Base-by-base conservation (phyloP, 2,888 invertebrate species). In the Eupithecia vulgata region DNA sequence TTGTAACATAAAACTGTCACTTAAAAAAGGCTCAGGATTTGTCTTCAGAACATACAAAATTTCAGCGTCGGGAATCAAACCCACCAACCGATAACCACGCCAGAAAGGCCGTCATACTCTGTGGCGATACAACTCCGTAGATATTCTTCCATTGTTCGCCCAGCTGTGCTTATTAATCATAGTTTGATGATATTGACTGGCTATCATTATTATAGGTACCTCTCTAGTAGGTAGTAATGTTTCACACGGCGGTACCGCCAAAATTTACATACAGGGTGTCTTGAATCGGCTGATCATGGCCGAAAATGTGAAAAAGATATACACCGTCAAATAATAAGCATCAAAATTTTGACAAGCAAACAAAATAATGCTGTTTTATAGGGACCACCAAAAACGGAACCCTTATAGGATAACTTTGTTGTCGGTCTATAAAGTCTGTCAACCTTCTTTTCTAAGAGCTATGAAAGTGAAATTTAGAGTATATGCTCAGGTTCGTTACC, bases 101-200 rank as follows among this genome's bases (percentile, higher is more conserved):
- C n/a, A 12, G 8, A 25, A 25, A 57, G 5, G 13, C 21, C 25
- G 5, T 25, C 57, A 8, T 52, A 52, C 21, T 52, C 10, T 52
- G 48, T 52, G 57, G 57, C 25, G 25, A 25, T 25, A 21, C 21
- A 57, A 25, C 30, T 61, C 40, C 17, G 30, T 30, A 57, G 13
- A 57, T n/a, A 64, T 67, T 64, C 67, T 40, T 45, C 6, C 62
- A 65, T 62, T 52, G 71, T 77, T 57, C 68, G 45, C 10, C 57
- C 71, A 67, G 75, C 67, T 75, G 65, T 68, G 40, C 80, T 84
- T 85, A 93, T 93, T 88, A 93, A 93, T 94, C 92, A 93, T 88
- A 93, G 92, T 93, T 92, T 93, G 87, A 88, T 87, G 85, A 90
- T 90, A 93, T 92, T 93, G 92, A 92, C 86, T 84, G 81, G 84